Percentiles rank a stretch among this genome's conserved stretches.
phyloP scores from a whole-genome alignment of 64 coral and sea anemone genomes.

The Acropora tenuis region DNA sequence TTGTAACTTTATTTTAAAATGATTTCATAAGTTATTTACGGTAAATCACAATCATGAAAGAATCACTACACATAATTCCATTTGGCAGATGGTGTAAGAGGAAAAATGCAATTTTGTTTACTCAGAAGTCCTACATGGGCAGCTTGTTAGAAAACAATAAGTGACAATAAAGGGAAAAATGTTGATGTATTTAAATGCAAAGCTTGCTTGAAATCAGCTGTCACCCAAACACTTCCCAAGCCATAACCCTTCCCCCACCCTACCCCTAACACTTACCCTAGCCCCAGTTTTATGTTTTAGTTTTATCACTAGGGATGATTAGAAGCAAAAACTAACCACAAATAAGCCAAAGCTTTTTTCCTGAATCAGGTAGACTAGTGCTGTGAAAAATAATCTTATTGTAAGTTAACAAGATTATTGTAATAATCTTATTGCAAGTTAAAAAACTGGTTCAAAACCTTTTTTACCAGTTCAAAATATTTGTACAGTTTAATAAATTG shows the following conservation, averaged over 20 bases:
- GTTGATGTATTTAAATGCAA: not conserved
- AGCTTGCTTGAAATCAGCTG: not conserved
- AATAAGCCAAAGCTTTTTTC: too few species aligned
- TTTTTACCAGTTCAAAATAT: not conserved
- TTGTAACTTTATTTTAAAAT: constrained; percentile 11
- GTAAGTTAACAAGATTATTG: too few species aligned
- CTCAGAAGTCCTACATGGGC: too few species aligned
- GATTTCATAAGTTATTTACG: not conserved
- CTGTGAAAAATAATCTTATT: too few species aligned
- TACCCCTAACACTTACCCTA: too few species aligned
- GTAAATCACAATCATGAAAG: not conserved
- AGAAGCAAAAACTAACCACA: too few species aligned
- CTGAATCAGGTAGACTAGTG: too few species aligned
- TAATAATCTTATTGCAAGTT: too few species aligned
- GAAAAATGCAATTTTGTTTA: too few species aligned
- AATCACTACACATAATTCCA: not conserved
- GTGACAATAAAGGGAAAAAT: not conserved
- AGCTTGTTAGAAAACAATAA: not conserved
- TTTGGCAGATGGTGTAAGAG: not conserved
- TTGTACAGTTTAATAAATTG: not conserved
- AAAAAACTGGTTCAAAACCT: not conserved
- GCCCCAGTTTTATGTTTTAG: too few species aligned
- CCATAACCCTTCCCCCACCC: not conserved
- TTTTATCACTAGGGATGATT: not conserved
- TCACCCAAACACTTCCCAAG: not conserved